These are phyloP conservation scores for Xestia sexstrigata DNA, from an alignment of 2,888 invertebrate genomes.

Conservation along the genomic window DNA sequence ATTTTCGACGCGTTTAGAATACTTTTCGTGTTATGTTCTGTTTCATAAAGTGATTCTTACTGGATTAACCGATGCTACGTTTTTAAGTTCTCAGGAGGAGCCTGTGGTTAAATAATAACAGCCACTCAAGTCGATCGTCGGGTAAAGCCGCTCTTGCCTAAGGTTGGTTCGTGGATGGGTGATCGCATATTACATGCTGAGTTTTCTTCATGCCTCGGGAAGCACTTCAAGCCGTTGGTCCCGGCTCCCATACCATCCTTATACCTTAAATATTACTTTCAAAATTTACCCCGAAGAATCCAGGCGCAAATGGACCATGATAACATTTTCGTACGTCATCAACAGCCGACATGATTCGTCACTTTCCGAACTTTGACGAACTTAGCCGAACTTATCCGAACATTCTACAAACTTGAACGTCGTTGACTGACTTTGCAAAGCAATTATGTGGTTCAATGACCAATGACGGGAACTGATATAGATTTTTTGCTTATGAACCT, in stretches of 20 bases:
- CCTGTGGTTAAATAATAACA: neutral
- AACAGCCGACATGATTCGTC: conserved; percentile 60
- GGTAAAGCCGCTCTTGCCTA: neutral
- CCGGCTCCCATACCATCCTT: neutral
- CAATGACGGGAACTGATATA: conserved; percentile 53
- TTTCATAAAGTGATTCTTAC: neutral
- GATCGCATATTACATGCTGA: neutral
- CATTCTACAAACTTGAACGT: conserved; percentile 63
- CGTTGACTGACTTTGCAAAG: conserved; percentile 63
- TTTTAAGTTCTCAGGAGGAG: neutral
- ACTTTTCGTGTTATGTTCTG: neutral
- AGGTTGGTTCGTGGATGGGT: neutral
- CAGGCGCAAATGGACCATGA: conserved; percentile 37
- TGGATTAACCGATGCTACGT: neutral
- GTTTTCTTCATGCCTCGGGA: neutral
- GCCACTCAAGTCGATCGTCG: neutral
- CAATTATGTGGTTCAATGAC: conserved; percentile 70
- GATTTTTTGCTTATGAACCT: conserved; percentile 20
- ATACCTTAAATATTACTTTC: conserved; percentile 5
- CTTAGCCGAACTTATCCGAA: conserved; percentile 55
- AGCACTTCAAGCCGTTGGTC: neutral
- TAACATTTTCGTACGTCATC: conserved; percentile 47
- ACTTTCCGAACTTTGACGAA: conserved; percentile 61
- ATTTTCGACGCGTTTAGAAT: conserved; percentile 6
- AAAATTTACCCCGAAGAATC: conserved; percentile 24